Conservation (phyloP, 2,113 vertebrate species). For the Syngnathus floridae region DNA sequence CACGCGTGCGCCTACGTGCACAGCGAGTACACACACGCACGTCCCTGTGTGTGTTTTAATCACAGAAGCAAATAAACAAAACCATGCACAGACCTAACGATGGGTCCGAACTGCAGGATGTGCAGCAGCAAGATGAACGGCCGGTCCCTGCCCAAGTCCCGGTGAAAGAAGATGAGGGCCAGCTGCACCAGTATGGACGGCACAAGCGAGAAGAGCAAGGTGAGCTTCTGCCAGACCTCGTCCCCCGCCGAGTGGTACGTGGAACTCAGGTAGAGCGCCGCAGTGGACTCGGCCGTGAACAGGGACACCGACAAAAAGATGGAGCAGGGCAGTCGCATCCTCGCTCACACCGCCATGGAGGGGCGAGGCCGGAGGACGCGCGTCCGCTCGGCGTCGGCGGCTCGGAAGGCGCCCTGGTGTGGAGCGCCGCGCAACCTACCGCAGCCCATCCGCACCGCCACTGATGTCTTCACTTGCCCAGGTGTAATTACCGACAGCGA, state of each 20-base stretch:
- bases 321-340: slow-evolving; percentile 89
- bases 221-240: slow-evolving; percentile 86
- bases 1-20: no score
- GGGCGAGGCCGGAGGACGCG: slow-evolving; percentile 27
- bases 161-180: slow-evolving; percentile 90
- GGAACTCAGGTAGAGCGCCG: slow-evolving; percentile 85
- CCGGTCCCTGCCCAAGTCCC: slow-evolving; percentile 87
- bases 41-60: not conserved
- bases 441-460: slow-evolving; percentile 1
- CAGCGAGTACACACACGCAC: not conserved
- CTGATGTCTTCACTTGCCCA: not conserved
- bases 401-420: not conserved
- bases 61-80: not conserved
- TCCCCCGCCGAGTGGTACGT: slow-evolving; percentile 85
- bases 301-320: slow-evolving; percentile 87
- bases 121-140: slow-evolving; percentile 90
- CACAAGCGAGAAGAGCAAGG: slow-evolving; percentile 86
- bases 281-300: slow-evolving; percentile 84
- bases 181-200: slow-evolving; percentile 90
- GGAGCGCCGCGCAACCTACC: not conserved
- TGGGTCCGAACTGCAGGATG: slow-evolving; percentile 88
- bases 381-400: slow-evolving; percentile 35
- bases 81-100: slow-evolving; percentile 80
- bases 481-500: not conserved
- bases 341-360: slow-evolving; percentile 61